Percentiles rank a stretch among this genome's conserved stretches.
Evolutionary conservation across 2,888 invertebrate genomes (phyloP).

Genomic region (Ctenicera cuprea): DNA sequence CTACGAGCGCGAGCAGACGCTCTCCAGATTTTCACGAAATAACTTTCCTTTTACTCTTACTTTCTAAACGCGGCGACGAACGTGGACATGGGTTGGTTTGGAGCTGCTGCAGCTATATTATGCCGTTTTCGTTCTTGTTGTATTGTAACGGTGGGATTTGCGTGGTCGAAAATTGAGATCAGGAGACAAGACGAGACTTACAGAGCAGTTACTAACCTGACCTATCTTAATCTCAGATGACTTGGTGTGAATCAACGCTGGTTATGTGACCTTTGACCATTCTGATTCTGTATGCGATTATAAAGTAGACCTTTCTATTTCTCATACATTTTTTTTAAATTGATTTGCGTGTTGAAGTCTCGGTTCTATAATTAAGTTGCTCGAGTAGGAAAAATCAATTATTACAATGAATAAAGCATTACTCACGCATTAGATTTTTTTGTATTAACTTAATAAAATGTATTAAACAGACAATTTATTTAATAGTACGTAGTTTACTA

Average conservation of each 20-base stretch:
- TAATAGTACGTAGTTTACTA: too few relatives aligned
- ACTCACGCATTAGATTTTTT: too few relatives aligned
- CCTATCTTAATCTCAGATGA: slow-evolving; percentile 47
- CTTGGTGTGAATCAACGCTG: slow-evolving; percentile 39
- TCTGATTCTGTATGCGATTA: neutral
- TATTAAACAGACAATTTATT: too few relatives aligned
- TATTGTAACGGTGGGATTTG: slow-evolving; percentile 12
- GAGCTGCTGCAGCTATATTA: too few relatives aligned
- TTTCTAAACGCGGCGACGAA: slow-evolving; percentile 20
- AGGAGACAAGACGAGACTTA: slow-evolving; percentile 32
- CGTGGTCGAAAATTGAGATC: slow-evolving; percentile 29
- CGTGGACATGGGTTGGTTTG: neutral
- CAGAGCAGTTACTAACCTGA: slow-evolving; percentile 44
- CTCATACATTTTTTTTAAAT: too few relatives aligned
- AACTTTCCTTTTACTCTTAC: slow-evolving; percentile 44
- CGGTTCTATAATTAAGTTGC: too few relatives aligned
- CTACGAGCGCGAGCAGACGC: slow-evolving; percentile 45
- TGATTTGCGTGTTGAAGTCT: too few relatives aligned
- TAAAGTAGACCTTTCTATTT: too few relatives aligned
- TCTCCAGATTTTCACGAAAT: slow-evolving; percentile 41
- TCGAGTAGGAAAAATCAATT: too few relatives aligned
- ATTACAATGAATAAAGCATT: too few relatives aligned
- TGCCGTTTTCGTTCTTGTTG: too few relatives aligned
- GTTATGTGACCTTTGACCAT: slow-evolving; percentile 40
- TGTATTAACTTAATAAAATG: too few relatives aligned